These are phyloP conservation scores for Oryzias melastigma DNA, from an alignment of 2,113 vertebrate species.

Conservation along the genomic window DNA sequence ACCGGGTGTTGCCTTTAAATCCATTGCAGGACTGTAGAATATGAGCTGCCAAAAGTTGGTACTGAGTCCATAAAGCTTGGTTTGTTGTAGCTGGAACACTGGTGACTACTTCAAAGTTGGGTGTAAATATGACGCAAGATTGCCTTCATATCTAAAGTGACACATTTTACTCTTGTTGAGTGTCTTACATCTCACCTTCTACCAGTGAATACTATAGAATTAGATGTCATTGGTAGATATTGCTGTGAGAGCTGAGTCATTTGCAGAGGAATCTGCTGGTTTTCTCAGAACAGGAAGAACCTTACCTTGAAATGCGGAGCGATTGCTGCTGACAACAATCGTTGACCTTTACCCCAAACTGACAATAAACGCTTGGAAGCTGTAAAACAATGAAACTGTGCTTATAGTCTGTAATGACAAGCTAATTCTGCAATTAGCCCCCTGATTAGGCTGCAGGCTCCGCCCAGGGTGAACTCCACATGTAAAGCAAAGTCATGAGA, in stretches of 20 bases:
- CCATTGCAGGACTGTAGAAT: conserved; percentile 53
- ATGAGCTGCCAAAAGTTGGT: conserved; percentile 32
- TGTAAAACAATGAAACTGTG: conserved; percentile 71
- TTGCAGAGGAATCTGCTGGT: too few species aligned
- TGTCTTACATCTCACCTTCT: too few species aligned
- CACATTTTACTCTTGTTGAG: too few species aligned
- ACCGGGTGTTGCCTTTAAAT: conserved; percentile 51
- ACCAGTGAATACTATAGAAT: too few species aligned
- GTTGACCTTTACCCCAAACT: conserved; percentile 54
- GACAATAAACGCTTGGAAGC: conserved; percentile 45
- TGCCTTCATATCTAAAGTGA: too few species aligned
- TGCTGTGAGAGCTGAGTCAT: too few species aligned
- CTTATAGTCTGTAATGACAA: conserved; percentile 66
- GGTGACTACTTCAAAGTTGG: too few species aligned
- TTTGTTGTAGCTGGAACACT: background rate
- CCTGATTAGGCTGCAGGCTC: conserved; percentile 59
- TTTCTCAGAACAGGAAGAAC: background rate
- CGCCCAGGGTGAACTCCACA: conserved; percentile 53
- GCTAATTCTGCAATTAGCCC: conserved; percentile 75
- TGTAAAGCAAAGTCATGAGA: conserved; percentile 71
- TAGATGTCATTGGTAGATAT: too few species aligned
- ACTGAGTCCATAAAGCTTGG: conserved; percentile 33
- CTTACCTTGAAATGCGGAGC: conserved; percentile 43
- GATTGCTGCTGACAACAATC: conserved; percentile 25
- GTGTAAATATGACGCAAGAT: too few species aligned